These are phyloP conservation scores for Notothenia coriiceps DNA, from an alignment of 2,113 vertebrate genomes.

Conservation along the genomic window DNA sequence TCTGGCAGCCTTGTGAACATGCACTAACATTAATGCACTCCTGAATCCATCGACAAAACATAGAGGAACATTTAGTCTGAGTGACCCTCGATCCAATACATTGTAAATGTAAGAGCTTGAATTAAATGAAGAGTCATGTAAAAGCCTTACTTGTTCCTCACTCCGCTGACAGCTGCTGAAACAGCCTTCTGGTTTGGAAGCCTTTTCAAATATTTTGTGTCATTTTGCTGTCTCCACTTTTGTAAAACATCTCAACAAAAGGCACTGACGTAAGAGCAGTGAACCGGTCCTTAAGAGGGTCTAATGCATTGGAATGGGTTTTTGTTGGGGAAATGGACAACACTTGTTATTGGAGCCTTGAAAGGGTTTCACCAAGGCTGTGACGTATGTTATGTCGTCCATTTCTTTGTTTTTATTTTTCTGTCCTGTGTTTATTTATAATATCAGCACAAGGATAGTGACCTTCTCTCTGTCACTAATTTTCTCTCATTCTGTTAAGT, in stretches of 20 bases:
- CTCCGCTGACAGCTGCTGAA: background rate
- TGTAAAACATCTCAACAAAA: slow-evolving; percentile 21
- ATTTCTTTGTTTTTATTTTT: slow-evolving; percentile 38
- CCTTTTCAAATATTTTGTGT: slow-evolving; percentile 8
- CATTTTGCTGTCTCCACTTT: background rate
- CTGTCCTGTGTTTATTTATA: slow-evolving; percentile 8
- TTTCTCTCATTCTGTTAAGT: background rate
- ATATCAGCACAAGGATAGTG: slow-evolving; percentile 38
- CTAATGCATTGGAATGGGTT: slow-evolving; percentile 19
- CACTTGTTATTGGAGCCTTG: slow-evolving; percentile 71
- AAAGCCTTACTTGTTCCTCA: slow-evolving; percentile 61
- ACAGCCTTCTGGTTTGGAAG: background rate
- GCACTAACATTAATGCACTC: slow-evolving; percentile 16
- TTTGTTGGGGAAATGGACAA: background rate
- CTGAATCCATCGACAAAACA: background rate
- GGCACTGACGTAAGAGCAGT: background rate
- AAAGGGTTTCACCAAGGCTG: slow-evolving; percentile 64
- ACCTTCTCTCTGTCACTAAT: background rate
- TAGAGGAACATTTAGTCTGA: background rate
- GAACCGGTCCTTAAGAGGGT: background rate
- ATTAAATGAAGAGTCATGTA: slow-evolving; percentile 9
- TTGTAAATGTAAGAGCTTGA: slow-evolving; percentile 13
- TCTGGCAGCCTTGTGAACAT: background rate
- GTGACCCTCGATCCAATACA: background rate
- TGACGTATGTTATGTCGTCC: slow-evolving; percentile 36